These are phyloP conservation scores for Troides aeacus DNA, from an alignment of 2,888 invertebrate species.

Conservation along the genomic window DNA sequence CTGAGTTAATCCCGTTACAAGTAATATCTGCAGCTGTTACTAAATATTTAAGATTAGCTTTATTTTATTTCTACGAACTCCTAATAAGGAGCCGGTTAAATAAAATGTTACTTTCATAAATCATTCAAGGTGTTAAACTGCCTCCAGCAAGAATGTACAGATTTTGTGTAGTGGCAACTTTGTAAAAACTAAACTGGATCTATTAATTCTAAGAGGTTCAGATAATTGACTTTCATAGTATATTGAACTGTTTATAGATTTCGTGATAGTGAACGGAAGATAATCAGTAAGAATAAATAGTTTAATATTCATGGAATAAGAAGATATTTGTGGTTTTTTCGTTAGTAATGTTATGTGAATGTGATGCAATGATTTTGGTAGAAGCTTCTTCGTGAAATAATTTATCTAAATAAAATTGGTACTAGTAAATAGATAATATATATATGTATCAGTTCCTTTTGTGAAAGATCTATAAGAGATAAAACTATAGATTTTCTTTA, in stretches of 20 bases:
- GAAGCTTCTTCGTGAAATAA: too few relatives aligned
- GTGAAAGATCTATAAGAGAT: too few relatives aligned
- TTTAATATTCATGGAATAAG: too few relatives aligned
- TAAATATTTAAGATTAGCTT: background rate
- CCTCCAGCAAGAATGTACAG: conserved; percentile 3
- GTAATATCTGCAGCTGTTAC: background rate
- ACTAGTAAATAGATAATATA: too few relatives aligned
- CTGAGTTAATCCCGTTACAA: too few relatives aligned
- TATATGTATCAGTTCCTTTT: too few relatives aligned
- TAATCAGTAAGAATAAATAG: too few relatives aligned
- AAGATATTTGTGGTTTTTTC: too few relatives aligned
- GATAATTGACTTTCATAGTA: conserved; percentile 19
- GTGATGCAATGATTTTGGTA: too few relatives aligned
- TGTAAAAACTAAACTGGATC: conserved; percentile 13
- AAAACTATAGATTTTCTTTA: too few relatives aligned
- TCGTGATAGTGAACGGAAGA: background rate
- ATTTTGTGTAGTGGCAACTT: conserved; percentile 9
- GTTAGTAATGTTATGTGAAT: too few relatives aligned
- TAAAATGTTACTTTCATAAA: conserved; percentile 4
- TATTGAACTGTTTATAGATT: background rate
- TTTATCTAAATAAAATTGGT: too few relatives aligned
- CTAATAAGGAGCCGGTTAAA: conserved; percentile 1
- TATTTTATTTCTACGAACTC: background rate
- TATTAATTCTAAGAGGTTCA: background rate
- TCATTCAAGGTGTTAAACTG: conserved; percentile 21